Conservation (phyloP, 2,797 vertebrate genomes). For the Chromis chromis region DNA sequence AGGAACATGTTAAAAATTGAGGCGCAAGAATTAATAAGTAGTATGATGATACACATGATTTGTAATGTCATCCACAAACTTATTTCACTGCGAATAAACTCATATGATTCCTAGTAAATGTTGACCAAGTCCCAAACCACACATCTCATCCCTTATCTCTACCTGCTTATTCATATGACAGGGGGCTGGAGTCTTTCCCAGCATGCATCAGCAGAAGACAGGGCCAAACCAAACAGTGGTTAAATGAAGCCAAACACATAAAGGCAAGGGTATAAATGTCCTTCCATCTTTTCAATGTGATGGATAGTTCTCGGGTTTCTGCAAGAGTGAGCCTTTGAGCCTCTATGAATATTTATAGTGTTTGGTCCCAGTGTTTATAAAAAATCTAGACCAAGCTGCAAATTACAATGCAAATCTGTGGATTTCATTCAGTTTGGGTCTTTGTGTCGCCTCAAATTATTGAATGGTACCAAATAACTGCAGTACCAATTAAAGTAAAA, state of each 20-base stretch:
- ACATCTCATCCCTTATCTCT: background rate
- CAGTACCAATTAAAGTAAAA: background rate
- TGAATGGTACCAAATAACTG: background rate
- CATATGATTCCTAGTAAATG: slow-evolving; percentile 4
- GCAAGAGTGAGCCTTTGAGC: too few relatives aligned
- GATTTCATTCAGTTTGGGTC: background rate
- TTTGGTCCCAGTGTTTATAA: too few relatives aligned
- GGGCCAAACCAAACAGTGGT: slow-evolving; percentile 20
- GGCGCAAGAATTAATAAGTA: too few relatives aligned
- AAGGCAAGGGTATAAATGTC: too few relatives aligned
- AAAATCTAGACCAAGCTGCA: too few relatives aligned
- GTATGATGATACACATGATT: background rate
- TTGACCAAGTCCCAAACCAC: background rate
- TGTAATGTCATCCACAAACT: background rate
- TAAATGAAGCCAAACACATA: slow-evolving; percentile 6
- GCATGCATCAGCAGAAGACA: slow-evolving; percentile 25
- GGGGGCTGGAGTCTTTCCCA: slow-evolving; percentile 26
- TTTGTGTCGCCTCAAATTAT: background rate
- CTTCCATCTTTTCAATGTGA: too few relatives aligned
- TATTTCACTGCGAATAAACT: too few relatives aligned
- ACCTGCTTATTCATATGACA: background rate
- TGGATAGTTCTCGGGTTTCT: too few relatives aligned
- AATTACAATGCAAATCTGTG: too few relatives aligned
- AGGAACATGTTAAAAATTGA: too few relatives aligned
- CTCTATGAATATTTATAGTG: too few relatives aligned